Base-by-base conservation (phyloP, 1,140 invertebrate genomes). In the Caenorhabditis inopinata region DNA sequence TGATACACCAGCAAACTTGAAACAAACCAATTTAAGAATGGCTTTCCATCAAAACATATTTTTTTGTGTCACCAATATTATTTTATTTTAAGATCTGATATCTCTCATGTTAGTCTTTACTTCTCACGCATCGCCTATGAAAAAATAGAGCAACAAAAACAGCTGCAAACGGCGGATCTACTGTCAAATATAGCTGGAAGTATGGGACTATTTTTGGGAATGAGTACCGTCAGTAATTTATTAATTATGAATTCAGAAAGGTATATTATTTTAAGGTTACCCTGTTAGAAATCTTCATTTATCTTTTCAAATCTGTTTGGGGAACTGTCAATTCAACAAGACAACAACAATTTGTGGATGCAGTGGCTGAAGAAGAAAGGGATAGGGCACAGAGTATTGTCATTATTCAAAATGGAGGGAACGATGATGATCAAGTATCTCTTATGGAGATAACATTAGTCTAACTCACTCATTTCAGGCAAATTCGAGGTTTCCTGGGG, bases 241-340 rank as follows among this genome's bases (percentile, higher is more conserved):
- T 18, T 18, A 18, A 1, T 68, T 3, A 3, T 38, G 35, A 21
- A 29, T 2, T 0, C 2, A 38, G 1, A 5, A 0, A 42, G 5
- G 5, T 5, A 42, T 7, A 23, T 16, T 25, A 3, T 23, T 47
- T 42, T 1, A 18, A 78, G 76, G 76, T 82, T 11, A 82, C 81
- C 18, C 68, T 82, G 0, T 48, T 82, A 6, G 81, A 82, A 76
- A 82, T 82, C 21, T 82, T 82, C 51, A 82, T 82, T 42, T 82
- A 82, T 18, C 49, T 82, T 2, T 82, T 82, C 68, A 82, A 82
- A 74, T 81, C 81, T 4, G 81, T 82, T 27, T 82, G 81, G 81
- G 81, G 81, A 35, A 81, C 81, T 46, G 81, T 82, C 0, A 82
- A 82, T 32, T 82, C 81, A n/a, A 77, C 82, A 7, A 75, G 81